Conservation (phyloP, 2,888 invertebrate genomes). For the Andrena hattorfiana region DNA sequence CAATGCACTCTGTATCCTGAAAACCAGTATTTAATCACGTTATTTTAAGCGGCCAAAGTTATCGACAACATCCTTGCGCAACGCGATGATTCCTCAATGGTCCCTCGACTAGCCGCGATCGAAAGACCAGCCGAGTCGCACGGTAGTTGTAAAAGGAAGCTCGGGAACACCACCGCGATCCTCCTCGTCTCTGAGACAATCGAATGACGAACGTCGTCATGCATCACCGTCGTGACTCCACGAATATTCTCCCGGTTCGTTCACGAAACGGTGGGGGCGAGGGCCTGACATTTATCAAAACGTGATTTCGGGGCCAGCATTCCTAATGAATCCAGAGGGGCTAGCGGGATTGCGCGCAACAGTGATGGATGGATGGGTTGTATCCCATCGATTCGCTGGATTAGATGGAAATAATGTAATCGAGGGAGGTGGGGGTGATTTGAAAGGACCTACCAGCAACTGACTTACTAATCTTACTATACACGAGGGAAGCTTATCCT, state of each 20-base stretch:
- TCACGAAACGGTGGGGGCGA: slow-evolving; percentile 33
- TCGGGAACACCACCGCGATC: background rate
- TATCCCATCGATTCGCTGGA: slow-evolving; percentile 65
- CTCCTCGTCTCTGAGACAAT: slow-evolving; percentile 52
- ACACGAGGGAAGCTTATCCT: slow-evolving; percentile 59
- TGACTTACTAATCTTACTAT: slow-evolving; percentile 56
- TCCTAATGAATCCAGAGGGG: slow-evolving; percentile 61
- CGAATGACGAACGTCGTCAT: slow-evolving; percentile 62
- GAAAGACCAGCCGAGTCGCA: slow-evolving; percentile 50
- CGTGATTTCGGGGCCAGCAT: slow-evolving; percentile 66
- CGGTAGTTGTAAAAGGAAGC: slow-evolving; percentile 37
- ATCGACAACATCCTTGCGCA: slow-evolving; percentile 2
- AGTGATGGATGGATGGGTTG: slow-evolving; percentile 72
- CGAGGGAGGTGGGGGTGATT: slow-evolving; percentile 24
- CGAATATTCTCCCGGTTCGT: slow-evolving; percentile 36
- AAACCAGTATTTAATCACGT: too few relatives aligned
- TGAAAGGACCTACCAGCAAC: slow-evolving; percentile 31
- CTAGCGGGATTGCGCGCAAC: slow-evolving; percentile 49
- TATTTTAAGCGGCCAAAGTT: background rate
- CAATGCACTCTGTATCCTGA: too few relatives aligned
- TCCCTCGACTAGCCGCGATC: background rate
- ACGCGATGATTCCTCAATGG: background rate
- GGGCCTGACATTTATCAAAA: slow-evolving; percentile 70
- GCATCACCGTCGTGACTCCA: slow-evolving; percentile 66
- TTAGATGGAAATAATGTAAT: slow-evolving; percentile 69